Percentiles rank a stretch among this genome's conserved stretches.
Conservation (phyloP, 2,888 invertebrate species). For the Hyposoter didymator region DNA sequence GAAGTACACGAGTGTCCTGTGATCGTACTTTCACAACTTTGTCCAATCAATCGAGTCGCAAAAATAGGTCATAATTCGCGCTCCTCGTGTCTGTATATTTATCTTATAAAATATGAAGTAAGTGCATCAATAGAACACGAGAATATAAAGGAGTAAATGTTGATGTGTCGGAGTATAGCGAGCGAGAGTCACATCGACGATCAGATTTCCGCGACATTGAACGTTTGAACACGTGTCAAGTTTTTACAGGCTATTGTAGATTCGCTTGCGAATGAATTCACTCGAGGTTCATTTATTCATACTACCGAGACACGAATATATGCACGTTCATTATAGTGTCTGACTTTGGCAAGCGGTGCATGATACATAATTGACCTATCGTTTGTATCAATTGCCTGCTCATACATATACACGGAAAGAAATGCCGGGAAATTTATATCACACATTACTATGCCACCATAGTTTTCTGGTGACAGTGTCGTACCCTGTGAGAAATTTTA, state of each 20-base stretch:
- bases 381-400: slow-evolving; percentile 58
- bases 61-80: slow-evolving; percentile 48
- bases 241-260: slow-evolving; percentile 22
- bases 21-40: slow-evolving; percentile 22
- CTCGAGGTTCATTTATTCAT: slow-evolving; percentile 12
- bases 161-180: not conserved
- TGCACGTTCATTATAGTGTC: slow-evolving; percentile 33
- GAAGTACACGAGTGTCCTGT: not conserved
- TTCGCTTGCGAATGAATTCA: slow-evolving; percentile 9
- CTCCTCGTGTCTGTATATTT: slow-evolving; percentile 7
- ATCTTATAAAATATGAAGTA: not conserved
- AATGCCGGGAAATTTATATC: too few relatives aligned
- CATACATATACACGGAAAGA: too few relatives aligned
- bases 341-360: slow-evolving; percentile 53
- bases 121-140: slow-evolving; percentile 19
- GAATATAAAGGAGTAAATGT: slow-evolving; percentile 20
- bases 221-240: slow-evolving; percentile 45
- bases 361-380: slow-evolving; percentile 65
- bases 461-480: too few relatives aligned
- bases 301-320: not conserved
- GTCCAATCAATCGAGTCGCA: slow-evolving; percentile 32
- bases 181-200: slow-evolving; percentile 41
- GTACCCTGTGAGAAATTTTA: too few relatives aligned
- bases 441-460: too few relatives aligned
- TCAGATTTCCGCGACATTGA: slow-evolving; percentile 60